phyloP scores from a whole-genome alignment of 2,888 invertebrate genomes.

The Siphonodentalium dalli region DNA sequence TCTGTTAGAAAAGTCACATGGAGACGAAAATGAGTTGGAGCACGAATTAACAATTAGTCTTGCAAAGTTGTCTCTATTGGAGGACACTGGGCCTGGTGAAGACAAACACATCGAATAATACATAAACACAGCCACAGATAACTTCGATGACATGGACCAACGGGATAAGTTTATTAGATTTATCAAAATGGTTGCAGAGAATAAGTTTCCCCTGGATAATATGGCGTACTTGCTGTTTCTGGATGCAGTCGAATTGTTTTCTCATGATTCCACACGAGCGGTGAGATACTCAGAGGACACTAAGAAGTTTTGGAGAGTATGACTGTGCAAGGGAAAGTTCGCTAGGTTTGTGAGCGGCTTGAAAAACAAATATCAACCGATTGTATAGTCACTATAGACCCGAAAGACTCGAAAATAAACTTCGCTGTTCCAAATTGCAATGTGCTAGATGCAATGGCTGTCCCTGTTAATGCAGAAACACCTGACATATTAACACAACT shows the following conservation, averaged over 20 bases:
- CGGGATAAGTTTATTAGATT: too few species aligned
- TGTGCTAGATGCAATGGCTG: too few species aligned
- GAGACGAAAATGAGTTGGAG: too few species aligned
- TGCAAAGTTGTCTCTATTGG: too few species aligned
- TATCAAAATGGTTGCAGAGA: not conserved
- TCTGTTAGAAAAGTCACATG: too few species aligned
- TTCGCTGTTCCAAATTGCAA: constrained; percentile 6
- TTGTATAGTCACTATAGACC: not conserved
- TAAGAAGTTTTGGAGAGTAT: constrained; percentile 8
- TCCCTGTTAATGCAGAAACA: too few species aligned
- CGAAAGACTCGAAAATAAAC: not conserved
- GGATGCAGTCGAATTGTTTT: constrained; percentile 4
- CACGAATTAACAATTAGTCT: too few species aligned
- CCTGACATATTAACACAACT: too few species aligned
- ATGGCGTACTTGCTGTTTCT: constrained; percentile 7
- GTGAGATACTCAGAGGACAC: not conserved
- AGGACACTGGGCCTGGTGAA: too few species aligned
- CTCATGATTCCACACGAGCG: not conserved
- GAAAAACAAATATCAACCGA: constrained; percentile 1
- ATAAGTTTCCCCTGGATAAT: constrained; percentile 10
- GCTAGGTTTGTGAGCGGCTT: constrained; percentile 6
- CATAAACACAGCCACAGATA: too few species aligned
- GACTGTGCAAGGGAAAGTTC: constrained; percentile 6
- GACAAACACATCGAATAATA: too few species aligned
- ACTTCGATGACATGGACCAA: too few species aligned